These are phyloP conservation scores for Psilopogon haemacephalus DNA, from an alignment of 2,113 vertebrate genomes.

Conservation along the genomic window DNA sequence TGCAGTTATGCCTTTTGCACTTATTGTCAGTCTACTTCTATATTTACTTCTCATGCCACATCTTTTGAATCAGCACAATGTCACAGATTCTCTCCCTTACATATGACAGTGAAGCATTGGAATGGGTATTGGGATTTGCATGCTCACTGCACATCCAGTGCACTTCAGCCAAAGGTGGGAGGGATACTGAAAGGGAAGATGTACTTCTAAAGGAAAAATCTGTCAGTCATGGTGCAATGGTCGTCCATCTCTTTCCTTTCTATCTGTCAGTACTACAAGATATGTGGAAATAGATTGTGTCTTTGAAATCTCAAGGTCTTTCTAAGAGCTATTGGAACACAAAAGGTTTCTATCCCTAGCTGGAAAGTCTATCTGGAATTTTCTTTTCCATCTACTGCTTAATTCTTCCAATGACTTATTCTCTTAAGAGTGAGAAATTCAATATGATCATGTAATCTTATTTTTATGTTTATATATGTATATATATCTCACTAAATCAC, in stretches of 20 bases:
- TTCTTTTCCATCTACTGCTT: not conserved
- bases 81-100: slow-evolving; percentile 26
- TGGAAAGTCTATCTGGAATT: not conserved
- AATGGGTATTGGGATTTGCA: slow-evolving; percentile 47
- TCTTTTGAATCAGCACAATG: slow-evolving; percentile 59
- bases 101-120: slow-evolving; percentile 57
- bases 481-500: not conserved
- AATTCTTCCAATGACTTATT: not conserved
- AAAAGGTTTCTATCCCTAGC: not conserved
- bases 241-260: slow-evolving; percentile 20
- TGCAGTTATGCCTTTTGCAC: slow-evolving; percentile 38
- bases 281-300: slow-evolving; percentile 22
- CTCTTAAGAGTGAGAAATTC: not conserved
- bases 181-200: not conserved
- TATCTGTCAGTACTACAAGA: slow-evolving; percentile 6
- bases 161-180: slow-evolving; percentile 6
- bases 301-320: slow-evolving; percentile 63
- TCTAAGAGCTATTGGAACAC: not conserved
- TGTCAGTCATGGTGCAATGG: slow-evolving; percentile 35
- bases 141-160: slow-evolving; percentile 30
- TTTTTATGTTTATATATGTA: not conserved
- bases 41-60: slow-evolving; percentile 41
- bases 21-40: slow-evolving; percentile 15
- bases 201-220: slow-evolving; percentile 34
- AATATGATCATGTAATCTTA: not conserved